Evolutionary conservation across 2,113 vertebrate genomes (phyloP), one percentile per base, ranked within the genome.

Genomic region (Oryzias curvinotus): DNA sequence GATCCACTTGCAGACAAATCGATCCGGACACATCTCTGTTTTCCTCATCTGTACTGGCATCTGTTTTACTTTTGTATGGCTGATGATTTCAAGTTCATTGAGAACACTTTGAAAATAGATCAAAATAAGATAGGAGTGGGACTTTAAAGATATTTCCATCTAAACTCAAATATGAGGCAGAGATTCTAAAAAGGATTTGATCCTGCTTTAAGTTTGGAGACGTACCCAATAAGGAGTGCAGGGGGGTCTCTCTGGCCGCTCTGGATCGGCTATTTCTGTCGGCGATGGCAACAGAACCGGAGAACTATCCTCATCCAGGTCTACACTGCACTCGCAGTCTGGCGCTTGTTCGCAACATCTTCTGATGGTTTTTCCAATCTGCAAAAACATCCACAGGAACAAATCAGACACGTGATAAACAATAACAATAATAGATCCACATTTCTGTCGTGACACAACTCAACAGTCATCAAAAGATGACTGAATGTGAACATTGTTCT

Each of bases 151-250:
- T 12, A 36, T 36, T 36, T 36, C 1, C 21, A 53, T 30, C n/a
- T 21, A 21, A 23, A 8, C 28, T 50, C 47, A 51, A 15, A 41
- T 18, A 15, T 19, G n/a, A 15, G 7, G 17, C 13, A 3, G 36
- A 21, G 21, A 25, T 15, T 49, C 7, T 19, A 36, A 25, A 52
- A 14, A 25, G 66, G 10, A 4, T 41, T 12, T 59, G 4, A 21
- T 36, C 46, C 21, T 28, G 14, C 7, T 45, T n/a, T n/a, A 45
- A 50, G 13, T n/a, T 23, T 61, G n/a, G 10, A 56, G 16, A 47
- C 64, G 90, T 84, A 96, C 95, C 94, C 93, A 94, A 68, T 86
- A 75, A 14, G 74, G 56, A 41, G 68, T 59, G 23, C 36, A 18
- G 15, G 10, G 51, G 60, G 72, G 77, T 59, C 4, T 1, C 0